Percentiles rank a stretch among this genome's conserved stretches.
phyloP scores from a whole-genome alignment of 2,797 vertebrate species.

The Cossypha niveicapilla region DNA sequence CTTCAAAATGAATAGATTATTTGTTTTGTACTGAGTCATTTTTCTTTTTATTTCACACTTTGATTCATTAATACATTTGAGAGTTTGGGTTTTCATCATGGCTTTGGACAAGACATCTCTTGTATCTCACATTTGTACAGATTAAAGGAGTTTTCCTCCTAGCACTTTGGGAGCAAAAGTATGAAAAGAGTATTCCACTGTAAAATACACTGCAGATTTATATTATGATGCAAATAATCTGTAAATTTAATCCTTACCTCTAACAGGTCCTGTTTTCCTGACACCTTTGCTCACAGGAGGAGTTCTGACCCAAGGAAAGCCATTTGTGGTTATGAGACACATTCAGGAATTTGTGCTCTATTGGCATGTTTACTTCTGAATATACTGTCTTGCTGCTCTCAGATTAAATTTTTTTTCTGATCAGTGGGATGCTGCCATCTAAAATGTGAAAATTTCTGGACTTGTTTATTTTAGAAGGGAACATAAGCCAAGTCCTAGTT shows the following conservation, averaged over 20 bases:
- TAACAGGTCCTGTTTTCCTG: neutral
- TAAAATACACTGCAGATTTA: neutral
- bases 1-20: neutral
- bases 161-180: neutral
- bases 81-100: neutral
- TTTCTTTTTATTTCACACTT: neutral
- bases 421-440: neutral
- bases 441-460: neutral
- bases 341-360: neutral
- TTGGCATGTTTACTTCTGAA: neutral
- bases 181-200: neutral
- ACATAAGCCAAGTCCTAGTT: neutral
- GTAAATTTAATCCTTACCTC: neutral
- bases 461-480: neutral
- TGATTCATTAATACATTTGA: neutral
- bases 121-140: neutral
- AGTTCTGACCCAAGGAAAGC: neutral
- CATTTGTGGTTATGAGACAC: neutral
- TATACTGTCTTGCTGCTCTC: neutral
- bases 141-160: neutral
- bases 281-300: neutral
- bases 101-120: neutral
- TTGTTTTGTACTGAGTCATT: neutral
- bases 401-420: neutral
- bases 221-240: neutral